Conservation (phyloP, 2,888 invertebrate species). For the Muscina levida region DNA sequence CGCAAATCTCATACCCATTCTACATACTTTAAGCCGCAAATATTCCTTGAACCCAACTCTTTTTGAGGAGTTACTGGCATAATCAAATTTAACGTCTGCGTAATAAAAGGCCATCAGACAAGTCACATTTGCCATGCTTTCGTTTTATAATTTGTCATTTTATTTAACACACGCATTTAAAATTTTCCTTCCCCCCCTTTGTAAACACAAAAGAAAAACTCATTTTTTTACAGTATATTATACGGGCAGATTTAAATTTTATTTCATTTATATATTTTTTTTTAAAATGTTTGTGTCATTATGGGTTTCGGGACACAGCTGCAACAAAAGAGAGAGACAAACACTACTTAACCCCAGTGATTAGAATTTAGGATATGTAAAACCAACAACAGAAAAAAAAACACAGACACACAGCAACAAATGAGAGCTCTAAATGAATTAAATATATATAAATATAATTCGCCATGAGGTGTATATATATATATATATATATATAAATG, state of each 20-base stretch:
- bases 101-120: too few species aligned
- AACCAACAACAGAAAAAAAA: slow-evolving; percentile 10
- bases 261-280: slow-evolving; percentile 16
- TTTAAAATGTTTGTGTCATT: neutral
- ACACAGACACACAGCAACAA: slow-evolving; percentile 14
- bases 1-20: too few species aligned
- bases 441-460: slow-evolving; percentile 1
- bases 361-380: slow-evolving; percentile 64
- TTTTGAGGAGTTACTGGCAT: too few species aligned
- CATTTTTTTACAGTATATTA: slow-evolving; percentile 47
- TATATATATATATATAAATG: neutral
- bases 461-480: neutral
- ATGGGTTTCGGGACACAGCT: slow-evolving; percentile 49
- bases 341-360: slow-evolving; percentile 63
- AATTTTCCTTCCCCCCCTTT: slow-evolving; percentile 51
- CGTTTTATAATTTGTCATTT: slow-evolving; percentile 9
- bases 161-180: slow-evolving; percentile 35
- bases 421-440: slow-evolving; percentile 11
- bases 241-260: slow-evolving; percentile 58
- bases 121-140: too few species aligned
- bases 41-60: too few species aligned
- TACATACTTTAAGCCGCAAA: too few species aligned
- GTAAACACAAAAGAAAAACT: slow-evolving; percentile 38
- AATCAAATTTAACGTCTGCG: too few species aligned
- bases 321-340: slow-evolving; percentile 65